A percentile compares a stretch with the other conserved stretches of the same genome.
phyloP scores from a whole-genome alignment of 2,113 vertebrate genomes.

The Etia nguti region DNA sequence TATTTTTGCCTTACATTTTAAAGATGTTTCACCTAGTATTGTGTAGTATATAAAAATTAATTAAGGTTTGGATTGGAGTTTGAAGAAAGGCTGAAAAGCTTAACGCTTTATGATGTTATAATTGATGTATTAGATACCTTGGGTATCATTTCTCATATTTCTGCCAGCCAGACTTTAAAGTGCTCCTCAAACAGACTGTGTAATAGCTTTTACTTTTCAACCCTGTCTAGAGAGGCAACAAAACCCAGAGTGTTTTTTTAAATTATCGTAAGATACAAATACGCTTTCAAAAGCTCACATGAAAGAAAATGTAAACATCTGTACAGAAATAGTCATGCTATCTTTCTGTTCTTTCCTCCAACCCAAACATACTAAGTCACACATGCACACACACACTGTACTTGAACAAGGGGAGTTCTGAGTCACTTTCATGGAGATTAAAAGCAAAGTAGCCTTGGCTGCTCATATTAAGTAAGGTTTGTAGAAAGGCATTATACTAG shows the following conservation, averaged over 20 bases:
- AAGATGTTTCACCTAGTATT: neutral
- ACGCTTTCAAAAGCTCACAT: neutral
- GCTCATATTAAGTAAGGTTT: conserved; percentile 7
- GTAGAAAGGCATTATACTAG: neutral
- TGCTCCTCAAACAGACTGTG: neutral
- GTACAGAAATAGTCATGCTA: neutral
- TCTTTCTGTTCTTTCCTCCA: neutral
- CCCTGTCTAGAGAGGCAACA: neutral
- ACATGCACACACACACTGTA: neutral
- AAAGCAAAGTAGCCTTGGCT: conserved; percentile 26
- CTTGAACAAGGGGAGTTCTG: neutral
- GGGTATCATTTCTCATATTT: neutral
- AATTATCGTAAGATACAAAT: neutral
- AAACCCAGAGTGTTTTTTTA: neutral
- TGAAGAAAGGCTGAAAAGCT: neutral
- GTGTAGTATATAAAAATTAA: neutral
- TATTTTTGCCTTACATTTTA: neutral
- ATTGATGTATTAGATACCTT: neutral
- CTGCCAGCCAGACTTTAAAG: conserved; percentile 5
- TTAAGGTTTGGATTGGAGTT: neutral
- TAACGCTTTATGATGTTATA: neutral
- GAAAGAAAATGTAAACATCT: neutral
- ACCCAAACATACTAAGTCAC: neutral
- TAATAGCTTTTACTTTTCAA: neutral
- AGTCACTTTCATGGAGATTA: conserved; percentile 23